A percentile compares a stretch with the other conserved stretches of the same genome.
These are phyloP conservation scores for Corticium candelabrum DNA, from an alignment of 37 sponge, comb jelly and placozoan species.

Conservation along the genomic window DNA sequence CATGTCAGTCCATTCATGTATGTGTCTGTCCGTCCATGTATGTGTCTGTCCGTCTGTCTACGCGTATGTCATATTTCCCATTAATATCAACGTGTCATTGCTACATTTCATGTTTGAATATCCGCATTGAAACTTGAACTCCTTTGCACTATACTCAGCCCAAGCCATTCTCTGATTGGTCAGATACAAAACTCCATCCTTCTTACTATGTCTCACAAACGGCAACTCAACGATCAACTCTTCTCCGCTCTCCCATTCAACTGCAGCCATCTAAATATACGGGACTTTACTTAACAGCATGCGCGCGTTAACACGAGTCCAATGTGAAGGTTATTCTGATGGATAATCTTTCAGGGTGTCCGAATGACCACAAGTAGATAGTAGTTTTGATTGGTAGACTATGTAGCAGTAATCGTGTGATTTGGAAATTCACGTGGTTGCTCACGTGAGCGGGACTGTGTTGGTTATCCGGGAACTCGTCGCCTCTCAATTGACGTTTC, in stretches of 20 bases:
- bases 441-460: too few relatives aligned
- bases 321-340: too few relatives aligned
- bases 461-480: too few relatives aligned
- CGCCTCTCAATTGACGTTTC: too few relatives aligned
- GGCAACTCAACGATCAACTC: slow-evolving; percentile 38
- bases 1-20: too few relatives aligned
- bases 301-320: too few relatives aligned
- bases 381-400: background rate
- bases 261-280: slow-evolving; percentile 21
- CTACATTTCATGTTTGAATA: slow-evolving; percentile 35
- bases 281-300: background rate
- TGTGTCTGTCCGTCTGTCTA: too few relatives aligned
- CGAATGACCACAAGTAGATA: too few relatives aligned
- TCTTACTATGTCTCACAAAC: slow-evolving; percentile 55
- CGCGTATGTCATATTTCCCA: too few relatives aligned
- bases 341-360: too few relatives aligned
- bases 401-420: background rate
- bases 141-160: slow-evolving; percentile 31
- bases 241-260: slow-evolving; percentile 24
- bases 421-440: background rate
- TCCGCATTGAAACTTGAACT: slow-evolving; percentile 32
- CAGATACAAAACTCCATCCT: slow-evolving; percentile 58
- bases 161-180: slow-evolving; percentile 57
- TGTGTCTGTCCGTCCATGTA: too few relatives aligned
- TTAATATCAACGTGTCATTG: too few relatives aligned